Evolutionary conservation across 1,140 invertebrate species (phyloP), one percentile per base, ranked within the genome.

Genomic region (Lethocerus indicus): DNA sequence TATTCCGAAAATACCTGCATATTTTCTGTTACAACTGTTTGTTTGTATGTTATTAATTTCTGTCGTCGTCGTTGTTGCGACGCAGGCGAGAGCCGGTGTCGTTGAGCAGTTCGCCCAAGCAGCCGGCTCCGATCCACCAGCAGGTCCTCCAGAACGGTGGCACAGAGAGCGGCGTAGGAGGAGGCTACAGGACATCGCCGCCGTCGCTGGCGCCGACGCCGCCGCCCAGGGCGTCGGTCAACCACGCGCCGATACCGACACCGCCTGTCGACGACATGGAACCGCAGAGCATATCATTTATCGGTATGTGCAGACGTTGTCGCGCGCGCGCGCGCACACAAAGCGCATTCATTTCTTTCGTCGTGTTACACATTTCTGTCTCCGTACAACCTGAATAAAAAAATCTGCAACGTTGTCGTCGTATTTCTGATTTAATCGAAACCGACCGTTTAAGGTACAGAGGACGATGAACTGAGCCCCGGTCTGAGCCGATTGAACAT

Each of bases 281-380:
- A 59, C 87, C 87, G 7, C 87, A 91, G 64, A 88, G 83, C 68
- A 88, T 90, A 56, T 90, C 86, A 26, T 92, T 90, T 60, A 89
- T 89, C 56, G 86, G 85, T 63, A 79, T 77, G 61, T 68, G 61
- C 49, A n/a, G n/a, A n/a, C n/a, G n/a, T n/a, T n/a, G n/a, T n/a
- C n/a, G n/a, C n/a, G n/a, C n/a, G n/a, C n/a, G n/a, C n/a, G n/a
- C n/a, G n/a, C n/a, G n/a, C n/a, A n/a, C n/a, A n/a, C n/a, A n/a
- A n/a, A n/a, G n/a, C n/a, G n/a, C n/a, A n/a, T n/a, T n/a, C n/a
- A n/a, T n/a, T n/a, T n/a, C n/a, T n/a, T n/a, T n/a, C n/a, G n/a
- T n/a, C n/a, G n/a, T n/a, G n/a, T n/a, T n/a, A n/a, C n/a, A n/a
- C n/a, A n/a, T n/a, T n/a, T n/a, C n/a, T n/a, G n/a, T n/a, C n/a